Conservation (phyloP, 1,140 invertebrate species). For the Archivesica marissinica region DNA sequence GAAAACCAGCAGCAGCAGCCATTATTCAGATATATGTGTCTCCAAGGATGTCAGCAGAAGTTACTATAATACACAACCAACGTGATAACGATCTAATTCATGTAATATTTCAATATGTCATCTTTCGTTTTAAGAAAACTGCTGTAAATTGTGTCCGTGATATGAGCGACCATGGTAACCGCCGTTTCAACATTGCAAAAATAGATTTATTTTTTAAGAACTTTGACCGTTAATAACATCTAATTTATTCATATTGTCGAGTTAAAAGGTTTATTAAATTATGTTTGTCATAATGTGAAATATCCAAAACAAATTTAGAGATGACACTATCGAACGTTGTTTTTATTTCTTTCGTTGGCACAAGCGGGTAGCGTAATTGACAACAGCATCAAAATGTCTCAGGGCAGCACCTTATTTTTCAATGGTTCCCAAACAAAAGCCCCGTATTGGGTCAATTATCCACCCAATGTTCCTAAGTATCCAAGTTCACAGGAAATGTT, state of each 20-base stretch:
- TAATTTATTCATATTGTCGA: no score
- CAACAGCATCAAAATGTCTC: slow-evolving; percentile 52
- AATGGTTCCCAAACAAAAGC: slow-evolving; percentile 75
- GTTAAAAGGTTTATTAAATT: no score
- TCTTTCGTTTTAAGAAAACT: slow-evolving; percentile 39
- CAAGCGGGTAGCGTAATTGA: slow-evolving; percentile 64
- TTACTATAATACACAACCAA: no score
- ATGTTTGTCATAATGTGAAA: no score
- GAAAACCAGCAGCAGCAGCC: slow-evolving; percentile 75
- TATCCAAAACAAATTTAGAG: no score
- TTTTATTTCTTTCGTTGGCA: slow-evolving; percentile 45
- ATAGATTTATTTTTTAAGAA: background rate
- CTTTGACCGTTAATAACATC: background rate
- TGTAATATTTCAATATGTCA: no score
- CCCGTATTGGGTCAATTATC: slow-evolving; percentile 78
- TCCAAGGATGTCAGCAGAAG: background rate
- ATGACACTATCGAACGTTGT: no score
- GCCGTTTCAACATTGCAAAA: background rate
- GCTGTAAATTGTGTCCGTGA: slow-evolving; percentile 67
- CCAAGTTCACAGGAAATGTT: slow-evolving; percentile 81
- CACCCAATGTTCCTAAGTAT: slow-evolving; percentile 79
- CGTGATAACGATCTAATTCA: no score
- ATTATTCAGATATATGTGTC: slow-evolving; percentile 40
- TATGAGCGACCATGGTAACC: slow-evolving; percentile 65
- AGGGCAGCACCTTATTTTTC: slow-evolving; percentile 76